Base-by-base conservation (phyloP, 2,888 invertebrate genomes). In the Caenorhabditis doughertyi region DNA sequence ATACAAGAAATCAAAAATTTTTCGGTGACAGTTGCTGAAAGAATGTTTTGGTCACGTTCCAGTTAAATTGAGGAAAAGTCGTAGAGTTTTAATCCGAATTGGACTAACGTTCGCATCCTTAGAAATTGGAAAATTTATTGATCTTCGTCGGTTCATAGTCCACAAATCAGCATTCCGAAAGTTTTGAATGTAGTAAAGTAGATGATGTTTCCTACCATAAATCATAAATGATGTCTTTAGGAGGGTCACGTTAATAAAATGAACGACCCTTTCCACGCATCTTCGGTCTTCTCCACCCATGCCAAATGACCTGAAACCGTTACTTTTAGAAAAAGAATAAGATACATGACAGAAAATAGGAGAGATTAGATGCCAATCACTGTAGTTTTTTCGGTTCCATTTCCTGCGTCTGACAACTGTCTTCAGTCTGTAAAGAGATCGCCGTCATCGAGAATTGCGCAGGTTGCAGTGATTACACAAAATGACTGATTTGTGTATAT, bases 381-480 rank as follows among this genome's bases (percentile, higher is more conserved):
- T 51, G 47, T 35, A 60, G 47, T 47, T 65, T 49, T 29, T 27
- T 49, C 44, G 32, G 64, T 64, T 64, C 64, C 27, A 29, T 29
- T 65, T 3, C 42, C 65, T 65, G 65, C 65, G 65, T 65, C 65
- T 65, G 25, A 42, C 42, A 23, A 42, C 9, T 60, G 60, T 42
- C 60, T n/a, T 60, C 60, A 42, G 16, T 65, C 65, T 65, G 29
- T 65, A 51, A 3, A n/a, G n/a, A 23, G 23, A 11, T 23, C 35
- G 18, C 18, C 18, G 29, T 49, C 51, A 13, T 25, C 65, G 49
- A 51, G 65, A 65, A 65, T 51, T 65, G 65, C 65, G 65, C 65
- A 65, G 65, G 65, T 65, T 65, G 64, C 44, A 64, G 21, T 65
- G 65, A 65, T 65, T 65, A 65, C 65, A 65, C 51, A 65, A 65